Conservation (phyloP, 2,113 vertebrate species). For the Coptodon rendalli region DNA sequence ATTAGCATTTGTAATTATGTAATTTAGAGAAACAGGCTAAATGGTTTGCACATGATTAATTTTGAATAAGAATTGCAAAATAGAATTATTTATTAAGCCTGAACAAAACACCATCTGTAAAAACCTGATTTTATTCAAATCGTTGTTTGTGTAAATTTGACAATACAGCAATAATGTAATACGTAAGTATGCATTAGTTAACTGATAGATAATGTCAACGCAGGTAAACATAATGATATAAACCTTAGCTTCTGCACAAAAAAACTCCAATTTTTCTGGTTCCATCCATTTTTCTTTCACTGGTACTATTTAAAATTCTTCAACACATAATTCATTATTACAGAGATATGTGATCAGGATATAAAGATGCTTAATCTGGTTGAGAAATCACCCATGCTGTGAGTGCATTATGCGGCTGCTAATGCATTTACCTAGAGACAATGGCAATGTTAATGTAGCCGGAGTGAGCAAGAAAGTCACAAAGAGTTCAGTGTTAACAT, state of each 20-base stretch:
- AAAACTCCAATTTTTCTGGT: background rate
- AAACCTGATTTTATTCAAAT: background rate
- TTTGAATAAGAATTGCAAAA: background rate
- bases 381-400: slow-evolving; percentile 6
- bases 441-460: background rate
- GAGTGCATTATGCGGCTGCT: background rate
- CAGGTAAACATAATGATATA: background rate
- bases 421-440: background rate
- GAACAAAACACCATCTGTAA: background rate
- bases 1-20: background rate
- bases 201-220: background rate
- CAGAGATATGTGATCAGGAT: background rate
- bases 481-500: background rate
- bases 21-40: background rate
- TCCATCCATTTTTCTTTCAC: background rate
- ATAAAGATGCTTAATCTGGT: background rate
- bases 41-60: background rate
- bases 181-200: background rate
- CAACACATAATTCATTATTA: background rate
- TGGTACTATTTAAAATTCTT: background rate
- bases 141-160: background rate
- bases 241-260: background rate
- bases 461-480: background rate
- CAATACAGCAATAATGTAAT: background rate
- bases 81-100: background rate